These are phyloP conservation scores for Phyllotis vaccarum DNA, from an alignment of 2,797 vertebrate species.

Conservation along the genomic window DNA sequence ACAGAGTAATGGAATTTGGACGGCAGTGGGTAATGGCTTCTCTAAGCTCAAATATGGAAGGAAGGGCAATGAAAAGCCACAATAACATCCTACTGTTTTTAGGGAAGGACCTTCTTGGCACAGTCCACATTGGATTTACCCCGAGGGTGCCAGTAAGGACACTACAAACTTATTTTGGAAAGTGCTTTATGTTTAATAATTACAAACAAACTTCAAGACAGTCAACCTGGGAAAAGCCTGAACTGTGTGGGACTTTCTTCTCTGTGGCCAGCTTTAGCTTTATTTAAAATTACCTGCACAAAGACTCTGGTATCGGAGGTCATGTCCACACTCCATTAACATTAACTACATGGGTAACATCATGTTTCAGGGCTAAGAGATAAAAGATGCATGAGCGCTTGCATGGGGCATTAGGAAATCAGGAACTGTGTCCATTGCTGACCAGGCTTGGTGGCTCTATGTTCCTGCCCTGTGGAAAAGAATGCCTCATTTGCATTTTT, in stretches of 20 bases:
- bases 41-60: not conserved
- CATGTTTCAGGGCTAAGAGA: not conserved
- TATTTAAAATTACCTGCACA: not conserved
- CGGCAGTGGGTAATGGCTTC: not conserved
- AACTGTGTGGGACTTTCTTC: not conserved
- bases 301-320: not conserved
- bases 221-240: slow-evolving; percentile 2
- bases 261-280: not conserved
- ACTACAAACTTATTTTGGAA: slow-evolving; percentile 21
- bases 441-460: not conserved
- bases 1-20: not conserved
- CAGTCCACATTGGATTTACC: not conserved
- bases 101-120: not conserved
- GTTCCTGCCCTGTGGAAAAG: not conserved
- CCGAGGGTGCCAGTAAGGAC: not conserved
- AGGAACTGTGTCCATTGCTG: not conserved
- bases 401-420: not conserved
- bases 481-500: not conserved
- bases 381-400: not conserved
- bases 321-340: not conserved
- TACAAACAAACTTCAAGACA: slow-evolving; percentile 54
- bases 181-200: slow-evolving; percentile 60
- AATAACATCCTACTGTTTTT: no score
- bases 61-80: not conserved
- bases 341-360: not conserved